phyloP scores from a whole-genome alignment of 2,113 vertebrate genomes.

The Phyllostomus discolor region DNA sequence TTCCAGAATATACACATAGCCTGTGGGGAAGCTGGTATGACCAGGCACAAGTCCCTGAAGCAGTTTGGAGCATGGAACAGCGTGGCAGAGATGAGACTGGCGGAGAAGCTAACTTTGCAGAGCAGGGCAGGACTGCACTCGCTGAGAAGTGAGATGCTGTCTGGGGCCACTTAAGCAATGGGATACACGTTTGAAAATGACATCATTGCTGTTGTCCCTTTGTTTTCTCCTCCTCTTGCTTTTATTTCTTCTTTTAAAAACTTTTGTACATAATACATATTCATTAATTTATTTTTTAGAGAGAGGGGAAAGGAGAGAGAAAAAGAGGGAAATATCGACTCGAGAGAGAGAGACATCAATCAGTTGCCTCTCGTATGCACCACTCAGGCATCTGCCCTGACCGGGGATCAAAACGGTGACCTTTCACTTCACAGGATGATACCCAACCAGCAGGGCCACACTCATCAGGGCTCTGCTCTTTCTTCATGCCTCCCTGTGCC shows the following conservation, averaged over 20 bases:
- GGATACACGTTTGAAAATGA: not conserved
- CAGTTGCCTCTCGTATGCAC: too few relatives aligned
- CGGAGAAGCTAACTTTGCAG: not conserved
- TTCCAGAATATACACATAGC: not conserved
- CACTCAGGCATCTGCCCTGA: too few relatives aligned
- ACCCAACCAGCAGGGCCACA: too few relatives aligned
- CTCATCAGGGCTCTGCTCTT: not conserved
- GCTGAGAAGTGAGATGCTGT: not conserved
- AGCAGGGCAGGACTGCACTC: not conserved
- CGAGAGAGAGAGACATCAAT: too few relatives aligned
- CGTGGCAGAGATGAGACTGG: not conserved
- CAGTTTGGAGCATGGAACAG: not conserved
- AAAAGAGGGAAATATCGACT: too few relatives aligned
- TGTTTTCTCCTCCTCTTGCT: not conserved
- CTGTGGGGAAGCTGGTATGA: not conserved
- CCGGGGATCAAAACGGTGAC: too few relatives aligned
- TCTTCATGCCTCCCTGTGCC: not conserved
- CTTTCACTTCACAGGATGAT: too few relatives aligned
- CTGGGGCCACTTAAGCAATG: not conserved
- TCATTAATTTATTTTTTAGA: too few relatives aligned
- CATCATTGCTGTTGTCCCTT: not conserved
- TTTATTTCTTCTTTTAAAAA: not conserved
- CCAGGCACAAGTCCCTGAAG: not conserved
- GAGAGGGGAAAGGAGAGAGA: too few relatives aligned
- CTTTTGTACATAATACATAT: too few relatives aligned